phyloP scores from a whole-genome alignment of 2,797 vertebrate species.

The Aphelocoma californica region DNA sequence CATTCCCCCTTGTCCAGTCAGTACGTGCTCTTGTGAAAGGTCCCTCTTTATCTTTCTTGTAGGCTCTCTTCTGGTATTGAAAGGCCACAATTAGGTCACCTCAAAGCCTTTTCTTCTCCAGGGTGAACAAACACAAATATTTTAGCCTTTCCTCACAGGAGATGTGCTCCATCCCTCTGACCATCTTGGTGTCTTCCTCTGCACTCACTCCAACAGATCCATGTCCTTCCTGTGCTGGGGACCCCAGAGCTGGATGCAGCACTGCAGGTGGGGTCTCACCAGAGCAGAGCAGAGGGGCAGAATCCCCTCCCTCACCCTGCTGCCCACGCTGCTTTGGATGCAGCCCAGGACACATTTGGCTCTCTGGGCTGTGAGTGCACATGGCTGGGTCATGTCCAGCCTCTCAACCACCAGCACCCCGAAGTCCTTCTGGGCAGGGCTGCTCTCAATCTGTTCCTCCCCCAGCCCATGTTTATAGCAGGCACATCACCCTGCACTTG shows the following conservation, averaged over 20 bases:
- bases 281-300: not conserved
- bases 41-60: not conserved
- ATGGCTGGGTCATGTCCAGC: not conserved
- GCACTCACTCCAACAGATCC: accelerated
- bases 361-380: not conserved
- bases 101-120: not conserved
- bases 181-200: no score
- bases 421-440: no score
- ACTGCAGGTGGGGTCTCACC: no score
- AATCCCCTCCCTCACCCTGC: not conserved
- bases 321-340: accelerated
- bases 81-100: not conserved
- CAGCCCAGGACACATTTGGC: not conserved
- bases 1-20: not conserved
- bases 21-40: no score
- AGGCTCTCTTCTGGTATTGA: not conserved
- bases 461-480: accelerated
- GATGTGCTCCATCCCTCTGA: no score
- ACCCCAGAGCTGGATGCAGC: no score
- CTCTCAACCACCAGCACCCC: not conserved
- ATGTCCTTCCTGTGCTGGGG: no score
- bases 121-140: not conserved
- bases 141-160: no score
- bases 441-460: accelerated
- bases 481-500: no score